Evolutionary conservation across 2,113 vertebrate species (phyloP), one percentile per base, ranked within the genome.

Genomic region (Cyanoramphus novaezelandiae): DNA sequence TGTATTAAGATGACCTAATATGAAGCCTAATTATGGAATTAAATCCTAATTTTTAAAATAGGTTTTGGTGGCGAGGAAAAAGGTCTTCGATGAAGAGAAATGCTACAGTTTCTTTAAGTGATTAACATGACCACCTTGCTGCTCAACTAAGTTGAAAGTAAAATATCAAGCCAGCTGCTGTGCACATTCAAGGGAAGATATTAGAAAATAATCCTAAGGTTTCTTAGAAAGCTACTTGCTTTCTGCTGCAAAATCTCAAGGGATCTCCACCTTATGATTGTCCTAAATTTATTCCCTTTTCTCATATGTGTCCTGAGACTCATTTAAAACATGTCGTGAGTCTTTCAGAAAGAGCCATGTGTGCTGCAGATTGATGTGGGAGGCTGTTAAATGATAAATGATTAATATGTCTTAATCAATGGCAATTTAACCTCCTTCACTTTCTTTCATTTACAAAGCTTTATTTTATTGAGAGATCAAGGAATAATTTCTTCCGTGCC

Each of bases 391-490:
- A 93, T 95, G 82, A 91, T 96, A 90, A 95, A 71, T 80, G 28
- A 96, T 94, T 89, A 65, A 50, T 80, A 18, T 89, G 14, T 85
- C 75, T 91, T 95, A 72, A 96, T 90, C 90, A 86, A 21, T 95
- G 72, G 8, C 43, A 88, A 11, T 92, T 97, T 95, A 97, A 92
- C n/a, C 64, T 95, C 43, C 69, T 85, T 91, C 63, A 64, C 62
- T 64, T 95, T 94, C 17, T 35, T 86, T 31, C 92, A 44, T 91
- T 84, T 88, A 31, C 44, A 82, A 53, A 96, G 53, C 41, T 29
- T 96, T 91, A 71, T 91, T 94, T 96, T 95, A 90, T 70, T 95
- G 84, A 92, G 86, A 95, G 84, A 95, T 89, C 41, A 93, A 97
- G 47, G 39, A 94, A 93, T 88, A 92, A 94, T 92, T 85, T 94